Evolutionary conservation across 2,113 vertebrate species (phyloP).

Genomic region (Verasper variegatus): DNA sequence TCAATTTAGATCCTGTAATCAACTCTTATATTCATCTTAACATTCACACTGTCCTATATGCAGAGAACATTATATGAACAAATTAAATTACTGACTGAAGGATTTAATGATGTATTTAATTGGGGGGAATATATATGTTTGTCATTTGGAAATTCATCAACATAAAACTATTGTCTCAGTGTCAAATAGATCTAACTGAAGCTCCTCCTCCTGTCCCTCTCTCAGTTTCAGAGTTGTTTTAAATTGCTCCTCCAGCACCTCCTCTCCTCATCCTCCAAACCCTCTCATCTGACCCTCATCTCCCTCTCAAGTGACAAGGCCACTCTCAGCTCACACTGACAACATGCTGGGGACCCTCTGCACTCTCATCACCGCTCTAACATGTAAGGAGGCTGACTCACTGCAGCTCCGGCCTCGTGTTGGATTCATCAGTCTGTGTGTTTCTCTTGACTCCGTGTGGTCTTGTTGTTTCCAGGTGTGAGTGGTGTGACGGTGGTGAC

Average conservation of each 20-base stretch:
- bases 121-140: too few species aligned
- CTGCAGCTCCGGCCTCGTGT: constrained; percentile 38
- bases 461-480: constrained; percentile 60
- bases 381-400: constrained; percentile 49
- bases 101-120: too few species aligned
- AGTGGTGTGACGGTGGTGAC: constrained; percentile 44
- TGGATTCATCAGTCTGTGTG: constrained; percentile 36
- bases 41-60: too few species aligned
- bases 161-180: too few species aligned
- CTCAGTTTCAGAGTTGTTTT: constrained; percentile 29
- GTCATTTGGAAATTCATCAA: too few species aligned
- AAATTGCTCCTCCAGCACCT: constrained; percentile 49
- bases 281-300: constrained; percentile 21
- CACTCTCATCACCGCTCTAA: constrained; percentile 58
- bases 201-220: constrained; percentile 47
- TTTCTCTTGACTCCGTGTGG: constrained; percentile 27
- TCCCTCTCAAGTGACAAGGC: constrained; percentile 28
- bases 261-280: constrained; percentile 48
- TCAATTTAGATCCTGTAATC: too few species aligned
- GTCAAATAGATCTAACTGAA: background rate
- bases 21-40: too few species aligned
- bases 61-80: too few species aligned
- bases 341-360: constrained; percentile 64
- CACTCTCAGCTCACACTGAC: constrained; percentile 45
- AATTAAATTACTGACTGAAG: too few species aligned